Conservation (phyloP, 2,888 invertebrate genomes). For the Athalia circularis region DNA sequence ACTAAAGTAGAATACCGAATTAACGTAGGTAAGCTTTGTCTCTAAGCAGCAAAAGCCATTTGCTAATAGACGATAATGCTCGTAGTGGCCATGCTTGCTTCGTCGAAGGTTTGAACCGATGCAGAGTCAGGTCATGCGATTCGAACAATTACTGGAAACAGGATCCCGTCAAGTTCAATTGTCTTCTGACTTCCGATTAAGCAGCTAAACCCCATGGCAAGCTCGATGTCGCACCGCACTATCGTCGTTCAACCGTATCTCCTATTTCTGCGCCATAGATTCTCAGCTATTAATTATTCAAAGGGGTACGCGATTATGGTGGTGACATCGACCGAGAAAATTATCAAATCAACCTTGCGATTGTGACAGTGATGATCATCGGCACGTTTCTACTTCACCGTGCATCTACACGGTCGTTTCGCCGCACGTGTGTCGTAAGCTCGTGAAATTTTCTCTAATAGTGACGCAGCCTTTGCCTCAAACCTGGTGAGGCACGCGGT, state of each 20-base stretch:
- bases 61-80: slow-evolving; percentile 65
- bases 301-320: neutral
- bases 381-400: too few species aligned
- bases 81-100: slow-evolving; percentile 25
- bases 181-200: slow-evolving; percentile 31
- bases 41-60: slow-evolving; percentile 70
- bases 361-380: too few species aligned
- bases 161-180: slow-evolving; percentile 42
- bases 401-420: too few species aligned
- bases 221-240: neutral
- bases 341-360: too few species aligned
- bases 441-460: neutral
- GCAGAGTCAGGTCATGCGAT: slow-evolving; percentile 40
- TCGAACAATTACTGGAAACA: slow-evolving; percentile 41
- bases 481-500: too few species aligned
- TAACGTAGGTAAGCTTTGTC: slow-evolving; percentile 66
- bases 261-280: slow-evolving; percentile 4
- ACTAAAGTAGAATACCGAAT: slow-evolving; percentile 52
- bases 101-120: slow-evolving; percentile 37
- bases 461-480: neutral
- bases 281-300: neutral
- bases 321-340: too few species aligned
- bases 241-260: neutral
- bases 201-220: neutral
- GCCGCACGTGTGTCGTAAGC: neutral